Percentiles rank a stretch among this genome's conserved stretches.
Evolutionary conservation across 2,797 vertebrate species (phyloP).

Genomic region (Spizella passerina): DNA sequence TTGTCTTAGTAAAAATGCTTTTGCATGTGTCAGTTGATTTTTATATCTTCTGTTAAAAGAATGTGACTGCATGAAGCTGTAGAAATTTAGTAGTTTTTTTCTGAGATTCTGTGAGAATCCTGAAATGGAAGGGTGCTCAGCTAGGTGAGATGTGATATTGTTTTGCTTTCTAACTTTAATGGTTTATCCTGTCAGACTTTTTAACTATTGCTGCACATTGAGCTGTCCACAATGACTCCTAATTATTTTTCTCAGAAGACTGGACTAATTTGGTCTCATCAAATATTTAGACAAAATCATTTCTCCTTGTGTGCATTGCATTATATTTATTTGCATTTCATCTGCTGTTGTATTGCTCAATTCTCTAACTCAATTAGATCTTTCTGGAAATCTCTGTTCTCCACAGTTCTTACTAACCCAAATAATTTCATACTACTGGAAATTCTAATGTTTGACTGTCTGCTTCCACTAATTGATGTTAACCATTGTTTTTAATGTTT

Average conservation of each 20-base stretch:
- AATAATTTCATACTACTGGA: conserved; percentile 25
- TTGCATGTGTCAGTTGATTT: neutral
- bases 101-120: neutral
- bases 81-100: neutral
- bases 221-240: conserved; percentile 70
- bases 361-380: conserved; percentile 33
- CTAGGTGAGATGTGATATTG: neutral
- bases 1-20: conserved; percentile 1
- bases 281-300: conserved; percentile 44
- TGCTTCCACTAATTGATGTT: conserved; percentile 56
- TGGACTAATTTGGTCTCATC: conserved; percentile 60
- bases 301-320: conserved; percentile 55
- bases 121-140: neutral
- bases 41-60: neutral
- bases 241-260: conserved; percentile 60
- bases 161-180: conserved; percentile 52
- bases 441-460: conserved; percentile 30
- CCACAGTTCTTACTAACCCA: conserved; percentile 48
- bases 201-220: conserved; percentile 50
- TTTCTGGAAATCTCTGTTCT: conserved; percentile 15
- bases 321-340: conserved; percentile 66
- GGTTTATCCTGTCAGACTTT: conserved; percentile 50
- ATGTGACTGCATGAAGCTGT: neutral
- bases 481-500: conserved; percentile 52
- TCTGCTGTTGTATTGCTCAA: conserved; percentile 49